Percentiles rank a stretch among this genome's conserved stretches.
Evolutionary conservation across 2,888 invertebrate genomes (phyloP).

Genomic region (Muscina levida): DNA sequence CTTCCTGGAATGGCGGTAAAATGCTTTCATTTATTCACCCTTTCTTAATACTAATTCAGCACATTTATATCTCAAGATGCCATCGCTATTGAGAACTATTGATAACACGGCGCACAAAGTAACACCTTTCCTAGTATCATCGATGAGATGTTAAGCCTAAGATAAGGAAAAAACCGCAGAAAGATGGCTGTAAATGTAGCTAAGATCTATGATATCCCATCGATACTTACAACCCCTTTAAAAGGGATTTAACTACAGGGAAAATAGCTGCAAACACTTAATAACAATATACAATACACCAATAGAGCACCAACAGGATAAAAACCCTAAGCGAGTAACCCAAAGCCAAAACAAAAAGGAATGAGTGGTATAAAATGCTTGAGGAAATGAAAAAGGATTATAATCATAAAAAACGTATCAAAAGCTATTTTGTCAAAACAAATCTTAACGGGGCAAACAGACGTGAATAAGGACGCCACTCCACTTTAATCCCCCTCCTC

Average conservation of each 20-base stretch:
- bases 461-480: slow-evolving; percentile 28
- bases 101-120: slow-evolving; percentile 26
- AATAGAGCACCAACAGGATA: background rate
- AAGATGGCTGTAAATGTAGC: slow-evolving; percentile 30
- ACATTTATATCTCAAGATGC: slow-evolving; percentile 17
- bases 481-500: slow-evolving; percentile 12
- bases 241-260: slow-evolving; percentile 20
- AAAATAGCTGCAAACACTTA: slow-evolving; percentile 31
- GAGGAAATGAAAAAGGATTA: slow-evolving; percentile 44
- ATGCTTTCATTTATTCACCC: background rate
- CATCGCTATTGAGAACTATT: slow-evolving; percentile 8
- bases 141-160: slow-evolving; percentile 12
- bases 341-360: background rate
- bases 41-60: slow-evolving; percentile 8
- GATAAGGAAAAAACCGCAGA: slow-evolving; percentile 26
- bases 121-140: slow-evolving; percentile 8
- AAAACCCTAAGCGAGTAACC: background rate
- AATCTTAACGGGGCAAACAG: slow-evolving; percentile 37
- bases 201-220: slow-evolving; percentile 32
- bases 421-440: slow-evolving; percentile 45
- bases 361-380: slow-evolving; percentile 1
- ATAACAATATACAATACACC: slow-evolving; percentile 20
- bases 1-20: background rate
- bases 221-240: slow-evolving; percentile 32
- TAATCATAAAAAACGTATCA: slow-evolving; percentile 43